Conservation (phyloP, 2,113 vertebrate species). For the Carollia perspicillata region DNA sequence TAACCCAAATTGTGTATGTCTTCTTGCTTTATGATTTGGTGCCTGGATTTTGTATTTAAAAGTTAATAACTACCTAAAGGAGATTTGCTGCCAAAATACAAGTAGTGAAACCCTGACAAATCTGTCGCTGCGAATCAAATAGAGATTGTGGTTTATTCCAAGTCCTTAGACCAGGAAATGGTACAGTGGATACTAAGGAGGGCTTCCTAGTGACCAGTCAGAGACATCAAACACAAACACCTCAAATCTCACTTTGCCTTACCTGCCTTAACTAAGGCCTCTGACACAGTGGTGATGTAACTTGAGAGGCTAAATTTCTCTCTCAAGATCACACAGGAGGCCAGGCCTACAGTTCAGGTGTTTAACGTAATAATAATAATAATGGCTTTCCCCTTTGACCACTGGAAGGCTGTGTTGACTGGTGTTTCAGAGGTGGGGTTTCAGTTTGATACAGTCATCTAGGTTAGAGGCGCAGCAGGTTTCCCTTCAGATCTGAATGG, state of each 20-base stretch:
- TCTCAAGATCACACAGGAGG: neutral
- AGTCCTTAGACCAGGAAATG: neutral
- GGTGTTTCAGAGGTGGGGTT: neutral
- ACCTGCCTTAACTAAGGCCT: neutral
- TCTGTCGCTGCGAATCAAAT: conserved; percentile 8
- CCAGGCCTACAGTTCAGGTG: neutral
- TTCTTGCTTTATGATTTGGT: conserved; percentile 79
- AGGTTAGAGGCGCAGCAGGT: neutral
- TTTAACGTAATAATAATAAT: neutral
- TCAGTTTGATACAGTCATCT: neutral
- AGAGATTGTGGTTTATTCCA: neutral
- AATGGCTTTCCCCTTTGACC: neutral
- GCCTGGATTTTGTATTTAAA: conserved; percentile 83
- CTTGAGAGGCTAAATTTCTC: neutral
- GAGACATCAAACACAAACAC: neutral
- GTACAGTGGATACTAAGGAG: neutral
- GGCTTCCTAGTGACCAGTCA: neutral
- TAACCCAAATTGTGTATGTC: conserved; percentile 85
- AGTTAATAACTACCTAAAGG: conserved; percentile 81
- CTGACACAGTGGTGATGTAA: neutral
- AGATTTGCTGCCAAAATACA: conserved; percentile 79
- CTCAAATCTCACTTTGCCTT: neutral
- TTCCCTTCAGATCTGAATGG: neutral
- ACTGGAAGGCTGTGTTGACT: neutral
- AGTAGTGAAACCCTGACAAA: conserved; percentile 63